These are phyloP conservation scores for Diplodus sargus DNA, from an alignment of 2,797 vertebrate species.

Conservation along the genomic window DNA sequence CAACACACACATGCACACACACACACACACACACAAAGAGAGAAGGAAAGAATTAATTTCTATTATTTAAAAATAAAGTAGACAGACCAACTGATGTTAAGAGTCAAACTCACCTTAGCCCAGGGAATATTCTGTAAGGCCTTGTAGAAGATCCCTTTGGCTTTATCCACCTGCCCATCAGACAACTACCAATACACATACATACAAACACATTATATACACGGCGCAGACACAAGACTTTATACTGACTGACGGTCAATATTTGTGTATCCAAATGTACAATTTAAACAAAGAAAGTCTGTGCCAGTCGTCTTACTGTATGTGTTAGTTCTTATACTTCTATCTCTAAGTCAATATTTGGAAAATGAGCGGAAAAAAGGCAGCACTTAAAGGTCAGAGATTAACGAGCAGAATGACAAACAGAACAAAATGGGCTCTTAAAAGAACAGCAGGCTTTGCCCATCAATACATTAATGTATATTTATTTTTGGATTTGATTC, in stretches of 20 bases:
- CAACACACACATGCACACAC: too few species aligned
- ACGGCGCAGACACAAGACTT: conserved; percentile 8
- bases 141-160: conserved; percentile 94
- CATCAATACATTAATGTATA: neutral
- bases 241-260: conserved; percentile 24
- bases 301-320: neutral
- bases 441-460: neutral
- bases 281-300: conserved; percentile 7
- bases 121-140: conserved; percentile 96
- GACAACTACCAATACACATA: conserved; percentile 85
- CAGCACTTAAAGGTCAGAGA: neutral
- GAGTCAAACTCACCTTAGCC: conserved; percentile 89
- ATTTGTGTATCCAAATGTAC: conserved; percentile 39
- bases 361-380: conserved; percentile 5
- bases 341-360: conserved; percentile 46
- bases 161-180: conserved; percentile 89
- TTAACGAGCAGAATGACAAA: neutral
- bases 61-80: neutral
- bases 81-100: neutral
- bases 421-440: neutral
- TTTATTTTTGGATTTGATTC: neutral
- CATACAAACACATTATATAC: conserved; percentile 12
- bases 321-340: conserved; percentile 7
- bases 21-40: neutral
- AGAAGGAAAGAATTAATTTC: neutral